Base-by-base conservation (phyloP, 2,888 invertebrate genomes). In the Marasmarcha lunaedactyla region DNA sequence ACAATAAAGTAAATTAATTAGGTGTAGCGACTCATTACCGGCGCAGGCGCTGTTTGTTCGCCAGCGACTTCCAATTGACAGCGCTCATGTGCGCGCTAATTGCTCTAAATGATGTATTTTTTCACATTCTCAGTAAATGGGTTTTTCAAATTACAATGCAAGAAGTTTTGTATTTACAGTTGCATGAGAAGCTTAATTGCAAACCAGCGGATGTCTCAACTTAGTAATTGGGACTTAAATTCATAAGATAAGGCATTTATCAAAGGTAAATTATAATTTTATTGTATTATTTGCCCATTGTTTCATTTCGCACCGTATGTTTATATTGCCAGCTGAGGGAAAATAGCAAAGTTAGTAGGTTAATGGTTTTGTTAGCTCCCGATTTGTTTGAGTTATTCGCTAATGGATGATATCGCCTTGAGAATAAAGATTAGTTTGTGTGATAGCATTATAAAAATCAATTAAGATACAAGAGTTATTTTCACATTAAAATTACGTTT, bases 171-270 rank as follows among this genome's bases (percentile, higher is more conserved):
- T 72, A 67, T 78, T 73, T 76, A 77, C 76, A 74, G 74, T 73
- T 77, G 76, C 76, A 68, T 69, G 74, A 69, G 67, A 74, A 64
- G 57, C 65, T 71, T 79, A 78, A 79, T 79, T 77, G 70, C 71
- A 48, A 20, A 20, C 56, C 53, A 64, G 61, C 68, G 72, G 72
- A 78, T 71, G 72, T 76, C 11, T 70, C 66, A 69, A 69, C 64
- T 66, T 71, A 59, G 70, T 78, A 77, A 77, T 76, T 77, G 71
- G 67, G 60, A 72, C 61, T 63, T 65, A 68, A 66, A 71, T 64
- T 68, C 64, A 59, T 58, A 53, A 72, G 70, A 77, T 72, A 71
- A 67, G 57, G 59, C 55, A 59, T 55, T 58, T 50, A 51, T 54
- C 56, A 55, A 52, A 34, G 49, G 54, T 61, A 60, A 48, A 55